phyloP scores from a whole-genome alignment of 1,140 invertebrate species.

The Drosophila athabasca region DNA sequence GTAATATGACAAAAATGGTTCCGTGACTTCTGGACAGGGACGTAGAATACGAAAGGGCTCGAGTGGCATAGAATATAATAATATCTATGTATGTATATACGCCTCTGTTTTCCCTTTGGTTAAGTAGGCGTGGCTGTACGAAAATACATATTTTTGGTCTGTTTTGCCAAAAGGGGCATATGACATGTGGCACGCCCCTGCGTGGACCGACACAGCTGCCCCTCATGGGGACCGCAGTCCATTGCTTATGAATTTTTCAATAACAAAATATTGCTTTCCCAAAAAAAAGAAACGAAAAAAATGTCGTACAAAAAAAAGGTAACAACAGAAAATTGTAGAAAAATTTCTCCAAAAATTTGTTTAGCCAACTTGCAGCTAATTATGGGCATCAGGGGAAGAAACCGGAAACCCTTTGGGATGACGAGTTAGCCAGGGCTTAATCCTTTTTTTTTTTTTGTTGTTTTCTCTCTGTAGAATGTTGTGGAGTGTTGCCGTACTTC shows the following conservation, averaged over 20 bases:
- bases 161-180: slow-evolving; percentile 3
- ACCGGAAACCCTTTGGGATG: slow-evolving; percentile 45
- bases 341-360: slow-evolving; percentile 47
- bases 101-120: too few relatives aligned
- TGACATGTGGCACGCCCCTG: slow-evolving; percentile 11
- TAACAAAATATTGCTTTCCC: slow-evolving; percentile 47
- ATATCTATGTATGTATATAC: too few relatives aligned
- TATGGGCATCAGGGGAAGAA: slow-evolving; percentile 55
- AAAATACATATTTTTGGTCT: slow-evolving; percentile 3
- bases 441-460: slow-evolving; percentile 60
- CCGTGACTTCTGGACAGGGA: slow-evolving; percentile 14
- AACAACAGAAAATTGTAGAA: slow-evolving; percentile 42
- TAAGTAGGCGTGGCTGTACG: slow-evolving; percentile 1
- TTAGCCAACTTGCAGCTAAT: slow-evolving; percentile 62
- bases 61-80: too few relatives aligned
- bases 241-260: slow-evolving; percentile 66
- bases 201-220: background rate
- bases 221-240: slow-evolving; percentile 14
- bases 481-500: slow-evolving; percentile 58
- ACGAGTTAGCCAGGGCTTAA: slow-evolving; percentile 50
- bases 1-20: slow-evolving; percentile 67
- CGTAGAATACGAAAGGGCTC: slow-evolving; percentile 14
- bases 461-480: slow-evolving; percentile 26
- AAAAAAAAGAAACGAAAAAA: slow-evolving; percentile 42
- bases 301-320: slow-evolving; percentile 32